Conservation (phyloP, 2,888 invertebrate genomes). For the Cosmorhoe ocellata region DNA sequence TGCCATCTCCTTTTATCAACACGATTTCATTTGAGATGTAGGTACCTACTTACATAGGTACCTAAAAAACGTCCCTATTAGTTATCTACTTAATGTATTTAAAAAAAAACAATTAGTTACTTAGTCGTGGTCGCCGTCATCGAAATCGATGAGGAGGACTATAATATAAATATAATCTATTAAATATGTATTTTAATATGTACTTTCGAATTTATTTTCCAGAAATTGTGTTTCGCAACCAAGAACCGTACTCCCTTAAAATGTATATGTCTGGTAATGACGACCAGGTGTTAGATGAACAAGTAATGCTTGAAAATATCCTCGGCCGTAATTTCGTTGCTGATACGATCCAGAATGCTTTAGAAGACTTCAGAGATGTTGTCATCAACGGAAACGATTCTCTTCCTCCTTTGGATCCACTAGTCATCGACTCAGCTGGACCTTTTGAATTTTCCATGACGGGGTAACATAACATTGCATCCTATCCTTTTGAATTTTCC, state of each 20-base stretch:
- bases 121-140: no score
- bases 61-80: no score
- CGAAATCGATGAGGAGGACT: no score
- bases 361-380: conserved; percentile 49
- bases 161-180: no score
- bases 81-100: no score
- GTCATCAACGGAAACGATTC: conserved; percentile 53
- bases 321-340: conserved; percentile 38
- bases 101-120: no score
- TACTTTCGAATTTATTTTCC: no score
- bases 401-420: conserved; percentile 51
- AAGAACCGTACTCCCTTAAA: conserved; percentile 26
- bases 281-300: conserved; percentile 10
- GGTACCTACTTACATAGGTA: no score
- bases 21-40: no score
- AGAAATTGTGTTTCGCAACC: conserved; percentile 8
- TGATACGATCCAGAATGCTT: conserved; percentile 33
- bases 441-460: conserved; percentile 37
- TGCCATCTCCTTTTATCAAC: no score
- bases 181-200: no score
- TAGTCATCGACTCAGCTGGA: conserved; percentile 42
- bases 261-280: conserved; percentile 4
- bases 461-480: conserved; percentile 36
- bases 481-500: no score
- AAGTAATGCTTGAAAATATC: conserved; percentile 9